These are phyloP conservation scores for Scatophagus argus DNA, from an alignment of 2,113 vertebrate genomes.

Conservation along the genomic window DNA sequence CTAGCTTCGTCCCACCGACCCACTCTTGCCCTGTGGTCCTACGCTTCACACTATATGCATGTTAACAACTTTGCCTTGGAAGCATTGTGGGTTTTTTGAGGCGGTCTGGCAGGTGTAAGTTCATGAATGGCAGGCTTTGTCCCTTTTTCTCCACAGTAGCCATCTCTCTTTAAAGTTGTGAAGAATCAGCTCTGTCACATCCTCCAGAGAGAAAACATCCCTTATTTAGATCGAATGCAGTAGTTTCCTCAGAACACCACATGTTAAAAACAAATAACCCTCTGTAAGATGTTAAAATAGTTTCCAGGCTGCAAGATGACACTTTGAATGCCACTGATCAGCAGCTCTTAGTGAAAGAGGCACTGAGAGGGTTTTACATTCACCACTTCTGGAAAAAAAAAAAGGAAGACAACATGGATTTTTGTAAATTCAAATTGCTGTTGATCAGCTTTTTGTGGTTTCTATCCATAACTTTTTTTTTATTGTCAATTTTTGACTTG, in stretches of 20 bases:
- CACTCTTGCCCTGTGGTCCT: neutral
- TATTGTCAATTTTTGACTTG: constrained; percentile 45
- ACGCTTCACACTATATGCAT: constrained; percentile 66
- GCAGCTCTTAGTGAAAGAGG: constrained; percentile 52
- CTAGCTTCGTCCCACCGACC: constrained; percentile 21
- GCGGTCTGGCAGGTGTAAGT: constrained; percentile 80
- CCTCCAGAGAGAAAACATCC: constrained; percentile 75
- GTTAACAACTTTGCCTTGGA: constrained; percentile 72
- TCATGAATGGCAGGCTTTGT: constrained; percentile 85
- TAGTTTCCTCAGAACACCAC: constrained; percentile 69
- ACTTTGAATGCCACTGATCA: constrained; percentile 75
- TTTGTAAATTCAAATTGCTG: constrained; percentile 46
- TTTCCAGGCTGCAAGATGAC: constrained; percentile 72
- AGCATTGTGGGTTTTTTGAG: constrained; percentile 54
- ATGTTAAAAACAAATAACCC: constrained; percentile 40
- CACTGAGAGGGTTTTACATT: constrained; percentile 53
- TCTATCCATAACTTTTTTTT: constrained; percentile 27
- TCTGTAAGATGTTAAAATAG: constrained; percentile 59
- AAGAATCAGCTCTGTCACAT: constrained; percentile 76
- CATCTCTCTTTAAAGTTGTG: constrained; percentile 68
- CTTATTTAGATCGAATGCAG: constrained; percentile 76
- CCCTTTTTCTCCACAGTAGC: constrained; percentile 59
- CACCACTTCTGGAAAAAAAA: constrained; percentile 35
- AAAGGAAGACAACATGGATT: no score
- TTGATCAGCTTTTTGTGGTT: constrained; percentile 54